phyloP scores from a whole-genome alignment of 2,113 vertebrate species.

The Euleptes europaea region DNA sequence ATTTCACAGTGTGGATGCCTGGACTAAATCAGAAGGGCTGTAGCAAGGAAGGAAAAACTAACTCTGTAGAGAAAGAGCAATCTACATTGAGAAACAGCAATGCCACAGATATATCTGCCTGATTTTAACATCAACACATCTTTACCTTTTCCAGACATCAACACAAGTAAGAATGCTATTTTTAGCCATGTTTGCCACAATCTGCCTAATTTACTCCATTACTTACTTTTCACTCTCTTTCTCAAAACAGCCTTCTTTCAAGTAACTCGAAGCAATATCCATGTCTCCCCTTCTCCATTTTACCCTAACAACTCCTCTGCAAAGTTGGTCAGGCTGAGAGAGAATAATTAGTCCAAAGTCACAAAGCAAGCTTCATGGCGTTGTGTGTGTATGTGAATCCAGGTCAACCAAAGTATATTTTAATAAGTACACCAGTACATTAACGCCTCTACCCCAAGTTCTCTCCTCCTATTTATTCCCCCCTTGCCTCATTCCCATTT shows the following conservation, averaged over 20 bases:
- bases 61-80: not conserved
- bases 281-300: too few species aligned
- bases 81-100: not conserved
- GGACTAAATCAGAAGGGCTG: not conserved
- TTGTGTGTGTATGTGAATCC: too few species aligned
- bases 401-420: not conserved
- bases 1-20: not conserved
- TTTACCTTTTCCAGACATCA: not conserved
- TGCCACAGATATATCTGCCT: not conserved
- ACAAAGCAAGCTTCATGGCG: too few species aligned
- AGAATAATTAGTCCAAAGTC: too few species aligned
- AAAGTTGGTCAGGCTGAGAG: too few species aligned
- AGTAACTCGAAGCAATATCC: too few species aligned
- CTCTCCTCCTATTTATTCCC: not conserved
- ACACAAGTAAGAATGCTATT: not conserved
- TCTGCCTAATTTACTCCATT: not conserved
- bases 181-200: not conserved
- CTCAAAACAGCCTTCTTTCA: not conserved
- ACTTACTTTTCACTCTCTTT: not conserved
- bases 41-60: too few species aligned
- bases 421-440: not conserved
- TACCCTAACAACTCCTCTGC: too few species aligned
- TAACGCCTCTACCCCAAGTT: not conserved
- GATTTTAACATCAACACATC: not conserved
- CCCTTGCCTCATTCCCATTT: not conserved